Evolutionary conservation across 2,797 vertebrate genomes (phyloP).

Genomic region (Odontamblyopus lacepedii): DNA sequence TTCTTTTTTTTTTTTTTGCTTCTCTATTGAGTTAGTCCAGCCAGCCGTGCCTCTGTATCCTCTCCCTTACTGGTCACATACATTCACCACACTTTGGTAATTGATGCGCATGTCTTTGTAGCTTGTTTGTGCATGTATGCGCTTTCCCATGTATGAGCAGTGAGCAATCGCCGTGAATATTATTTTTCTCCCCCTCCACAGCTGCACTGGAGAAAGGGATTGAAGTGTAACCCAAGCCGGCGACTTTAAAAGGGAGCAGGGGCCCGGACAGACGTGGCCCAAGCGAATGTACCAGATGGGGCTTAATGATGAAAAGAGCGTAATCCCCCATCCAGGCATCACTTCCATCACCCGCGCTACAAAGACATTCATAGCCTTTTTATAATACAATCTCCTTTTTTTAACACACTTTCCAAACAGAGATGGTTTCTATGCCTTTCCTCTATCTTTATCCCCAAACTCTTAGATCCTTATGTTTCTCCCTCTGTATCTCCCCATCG

Average conservation of each 20-base stretch:
- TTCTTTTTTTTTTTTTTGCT: constrained; percentile 6
- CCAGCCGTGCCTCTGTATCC: constrained; percentile 19
- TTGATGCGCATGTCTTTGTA: constrained; percentile 51
- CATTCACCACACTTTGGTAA: constrained; percentile 42
- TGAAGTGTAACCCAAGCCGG: constrained; percentile 96
- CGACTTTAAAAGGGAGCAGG: constrained; percentile 96
- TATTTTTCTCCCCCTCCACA: constrained; percentile 79
- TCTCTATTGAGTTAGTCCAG: constrained; percentile 16
- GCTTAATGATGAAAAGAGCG: constrained; percentile 98
- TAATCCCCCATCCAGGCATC: constrained; percentile 96
- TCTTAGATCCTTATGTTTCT: constrained; percentile 46
- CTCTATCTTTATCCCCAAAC: constrained; percentile 41
- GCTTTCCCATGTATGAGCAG: constrained; percentile 40
- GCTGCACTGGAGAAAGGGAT: constrained; percentile 93
- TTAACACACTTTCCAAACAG: constrained; percentile 72
- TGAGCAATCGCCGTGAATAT: constrained; percentile 25
- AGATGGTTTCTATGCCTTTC: constrained; percentile 60
- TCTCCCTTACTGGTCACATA: constrained; percentile 44
- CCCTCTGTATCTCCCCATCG: constrained; percentile 54
- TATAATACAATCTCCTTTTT: constrained; percentile 81
- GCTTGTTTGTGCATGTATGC: constrained; percentile 36
- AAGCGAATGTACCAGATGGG: constrained; percentile 94
- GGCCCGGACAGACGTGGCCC: constrained; percentile 96
- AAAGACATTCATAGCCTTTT: constrained; percentile 86
- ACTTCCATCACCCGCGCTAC: constrained; percentile 93